phyloP scores from a whole-genome alignment of 2,113 vertebrate species.

The Jacana jacana region DNA sequence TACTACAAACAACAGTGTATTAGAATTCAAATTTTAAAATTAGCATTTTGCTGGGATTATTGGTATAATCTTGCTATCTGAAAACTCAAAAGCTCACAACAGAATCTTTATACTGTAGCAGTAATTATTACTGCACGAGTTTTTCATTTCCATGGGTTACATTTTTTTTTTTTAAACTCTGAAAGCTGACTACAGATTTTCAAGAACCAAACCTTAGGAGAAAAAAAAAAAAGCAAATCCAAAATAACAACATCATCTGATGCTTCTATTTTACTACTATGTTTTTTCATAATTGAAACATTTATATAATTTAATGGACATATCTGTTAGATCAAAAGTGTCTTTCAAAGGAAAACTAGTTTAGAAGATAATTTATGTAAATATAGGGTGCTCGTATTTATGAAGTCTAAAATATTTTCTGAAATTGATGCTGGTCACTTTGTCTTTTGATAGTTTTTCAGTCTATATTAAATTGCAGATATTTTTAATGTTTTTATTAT shows the following conservation, averaged over 20 bases:
- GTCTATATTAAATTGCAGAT: conserved; percentile 65
- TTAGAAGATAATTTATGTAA: conserved; percentile 72
- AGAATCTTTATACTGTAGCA: neutral
- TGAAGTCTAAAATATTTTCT: conserved; percentile 73
- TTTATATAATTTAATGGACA: conserved; percentile 64
- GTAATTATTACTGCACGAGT: conserved; percentile 11
- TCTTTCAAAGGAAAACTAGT: conserved; percentile 54
- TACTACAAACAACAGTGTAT: conserved; percentile 28
- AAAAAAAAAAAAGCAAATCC: neutral
- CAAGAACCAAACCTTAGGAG: conserved; percentile 35
- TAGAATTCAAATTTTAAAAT: conserved; percentile 42
- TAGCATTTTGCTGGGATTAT: conserved; percentile 27
- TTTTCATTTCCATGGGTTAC: conserved; percentile 6
- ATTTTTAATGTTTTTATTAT: conserved; percentile 72
- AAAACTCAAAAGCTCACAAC: conserved; percentile 13
- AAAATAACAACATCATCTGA: conserved; percentile 20
- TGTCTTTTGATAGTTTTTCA: conserved; percentile 73
- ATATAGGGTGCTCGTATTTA: conserved; percentile 72
- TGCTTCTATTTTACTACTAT: conserved; percentile 63
- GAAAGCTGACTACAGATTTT: conserved; percentile 40
- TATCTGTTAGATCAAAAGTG: conserved; percentile 55
- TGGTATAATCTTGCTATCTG: conserved; percentile 14
- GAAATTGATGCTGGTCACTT: conserved; percentile 67
- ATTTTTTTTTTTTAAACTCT: neutral
- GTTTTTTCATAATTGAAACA: conserved; percentile 54